Evolutionary conservation across 2,113 vertebrate species (phyloP), one percentile per base, ranked within the genome.

Genomic region (Diphyllodes magnificus): DNA sequence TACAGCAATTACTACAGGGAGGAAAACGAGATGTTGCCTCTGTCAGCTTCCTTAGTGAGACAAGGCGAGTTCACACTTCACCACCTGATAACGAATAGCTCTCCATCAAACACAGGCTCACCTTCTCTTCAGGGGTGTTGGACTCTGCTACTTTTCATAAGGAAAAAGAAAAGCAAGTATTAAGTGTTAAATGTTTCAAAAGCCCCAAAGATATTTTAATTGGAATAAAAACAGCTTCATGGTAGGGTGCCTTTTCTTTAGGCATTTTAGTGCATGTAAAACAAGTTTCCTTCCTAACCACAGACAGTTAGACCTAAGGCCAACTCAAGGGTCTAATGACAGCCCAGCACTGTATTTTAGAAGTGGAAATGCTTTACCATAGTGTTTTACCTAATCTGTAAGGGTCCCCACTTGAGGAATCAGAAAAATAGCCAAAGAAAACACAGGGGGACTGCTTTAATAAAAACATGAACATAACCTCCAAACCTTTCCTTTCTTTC

Each of bases 21-120:
- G 39, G 93, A 95, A 97, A 98, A 97, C 40, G 56, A 97, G 93
- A 92, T 80, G 93, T 70, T 96, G 95, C 93, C 83, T 95, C 93
- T 95, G 93, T 92, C 94, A 93, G 86, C 93, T 96, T 95, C 83
- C 94, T 95, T 94, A 94, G 93, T 53, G 70, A 96, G 81, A 93
- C 78, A 91, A 81, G 95, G 83, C 35, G 13, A 97, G 90, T 97
- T 98, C 95, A 97, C 92, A 97, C 90, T 90, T 96, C 84, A 86
- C 91, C 91, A 95, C 82, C 53, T 28, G 11, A 79, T 83, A 92
- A 94, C 77, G 76, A 97, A 96, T 60, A 96, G 71, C 44, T 93
- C 54, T 86, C 84, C 90, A 65, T 84, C 51, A 94, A 93, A 82
- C 66, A 94, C 79, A 92, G 44, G 65, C 51, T 93, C 86, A 81